These are phyloP conservation scores for Drosophila eohydei DNA, from an alignment of 2,888 invertebrate genomes.

Conservation along the genomic window DNA sequence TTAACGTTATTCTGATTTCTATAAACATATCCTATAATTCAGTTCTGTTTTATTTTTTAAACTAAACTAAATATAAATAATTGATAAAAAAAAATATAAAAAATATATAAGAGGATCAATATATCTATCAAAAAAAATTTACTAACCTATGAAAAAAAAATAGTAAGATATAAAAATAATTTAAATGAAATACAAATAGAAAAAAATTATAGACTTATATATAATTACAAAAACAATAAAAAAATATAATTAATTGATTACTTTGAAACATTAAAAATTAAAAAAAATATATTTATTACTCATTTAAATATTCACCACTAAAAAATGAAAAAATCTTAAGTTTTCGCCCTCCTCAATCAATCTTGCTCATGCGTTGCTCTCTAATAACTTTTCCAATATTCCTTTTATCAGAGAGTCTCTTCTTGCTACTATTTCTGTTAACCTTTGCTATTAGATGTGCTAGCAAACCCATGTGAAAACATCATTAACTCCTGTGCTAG, in stretches of 20 bases:
- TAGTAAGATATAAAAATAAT: not conserved
- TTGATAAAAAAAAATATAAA: not conserved
- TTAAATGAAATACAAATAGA: no score
- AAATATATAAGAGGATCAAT: not conserved
- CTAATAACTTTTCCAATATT: not conserved
- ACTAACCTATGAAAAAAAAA: not conserved
- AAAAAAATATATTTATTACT: not conserved
- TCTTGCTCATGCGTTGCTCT: conserved; percentile 15
- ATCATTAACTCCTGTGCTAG: conserved; percentile 5
- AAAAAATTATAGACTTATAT: no score
- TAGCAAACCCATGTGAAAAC: conserved; percentile 47
- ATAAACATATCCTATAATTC: no score
- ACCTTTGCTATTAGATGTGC: conserved; percentile 54
- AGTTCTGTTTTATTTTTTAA: no score
- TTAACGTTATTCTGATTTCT: no score
- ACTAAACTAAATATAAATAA: no score
- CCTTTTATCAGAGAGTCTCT: not conserved
- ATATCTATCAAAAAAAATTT: no score
- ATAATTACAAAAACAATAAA: no score
- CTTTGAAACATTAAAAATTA: no score
- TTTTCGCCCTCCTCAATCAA: not conserved
- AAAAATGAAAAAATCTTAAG: not conserved
- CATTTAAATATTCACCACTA: not conserved
- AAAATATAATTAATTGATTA: no score
- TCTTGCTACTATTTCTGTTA: conserved; percentile 6